Conservation (phyloP, 2,113 vertebrate species). For the Psittacula cyanocephala region DNA sequence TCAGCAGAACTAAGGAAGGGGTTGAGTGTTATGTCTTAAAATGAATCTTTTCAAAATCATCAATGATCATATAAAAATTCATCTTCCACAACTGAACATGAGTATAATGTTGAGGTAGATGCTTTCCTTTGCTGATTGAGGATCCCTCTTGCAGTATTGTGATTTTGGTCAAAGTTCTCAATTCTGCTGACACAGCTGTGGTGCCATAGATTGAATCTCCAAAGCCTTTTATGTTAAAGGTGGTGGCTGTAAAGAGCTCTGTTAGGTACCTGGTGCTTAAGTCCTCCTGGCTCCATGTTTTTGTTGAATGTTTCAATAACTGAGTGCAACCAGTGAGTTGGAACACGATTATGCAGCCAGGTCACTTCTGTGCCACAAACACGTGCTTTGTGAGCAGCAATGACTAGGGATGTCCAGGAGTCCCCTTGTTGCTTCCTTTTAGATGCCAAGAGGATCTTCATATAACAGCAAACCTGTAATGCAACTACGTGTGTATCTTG, state of each 20-base stretch:
- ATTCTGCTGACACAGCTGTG: neutral
- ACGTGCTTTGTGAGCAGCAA: neutral
- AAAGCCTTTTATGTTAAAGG: neutral
- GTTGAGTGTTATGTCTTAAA: neutral
- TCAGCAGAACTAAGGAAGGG: neutral
- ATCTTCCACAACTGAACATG: neutral
- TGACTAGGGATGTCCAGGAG: neutral
- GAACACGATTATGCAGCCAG: neutral
- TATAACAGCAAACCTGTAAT: neutral
- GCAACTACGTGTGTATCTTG: neutral
- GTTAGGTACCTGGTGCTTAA: too few species aligned
- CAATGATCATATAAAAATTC: neutral
- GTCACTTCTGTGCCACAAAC: neutral
- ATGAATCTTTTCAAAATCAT: neutral
- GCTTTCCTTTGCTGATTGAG: neutral
- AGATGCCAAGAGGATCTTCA: neutral
- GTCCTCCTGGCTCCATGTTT: neutral
- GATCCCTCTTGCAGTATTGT: fast-evolving
- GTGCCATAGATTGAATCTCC: neutral
- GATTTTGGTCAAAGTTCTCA: too few species aligned
- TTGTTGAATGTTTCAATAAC: neutral
- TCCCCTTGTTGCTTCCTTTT: neutral
- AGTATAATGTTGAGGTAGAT: neutral
- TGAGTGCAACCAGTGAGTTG: neutral
- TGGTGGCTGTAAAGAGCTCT: neutral